Evolutionary conservation across 2,113 vertebrate species (phyloP), one percentile per base, ranked within the genome.

Genomic region (Leptocoma aspasia): DNA sequence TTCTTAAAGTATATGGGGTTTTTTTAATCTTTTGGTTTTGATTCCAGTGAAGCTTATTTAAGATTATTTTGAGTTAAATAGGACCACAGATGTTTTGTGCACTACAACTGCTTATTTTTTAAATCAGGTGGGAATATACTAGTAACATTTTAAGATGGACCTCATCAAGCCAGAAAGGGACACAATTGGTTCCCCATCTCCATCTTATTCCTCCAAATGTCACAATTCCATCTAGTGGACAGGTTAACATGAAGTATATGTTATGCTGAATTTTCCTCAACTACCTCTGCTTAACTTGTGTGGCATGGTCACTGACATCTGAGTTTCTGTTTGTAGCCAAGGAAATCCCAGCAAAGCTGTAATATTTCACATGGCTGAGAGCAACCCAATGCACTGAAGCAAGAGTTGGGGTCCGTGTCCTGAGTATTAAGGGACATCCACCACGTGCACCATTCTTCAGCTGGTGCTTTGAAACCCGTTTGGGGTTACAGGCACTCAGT

Each of bases 171-270:
- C 28, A 63, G 28, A n/a, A 73, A 35, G 11, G 22, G 31, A 57
- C 65, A 39, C 17, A 56, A 15, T 1, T 5, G 2, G 12, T 28
- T 84, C 16, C 12, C 14, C 10, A 9, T 28, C 18, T 82, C 41
- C 9, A 19, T 39, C 3, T 44, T 31, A 35, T 44, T 90, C 93
- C 7, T 90, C 14, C 22, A 52, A 23, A 33, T 31, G 13, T 26
- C 2, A 1, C 1, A 0, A 52, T 88, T 94, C n/a, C 56, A 11
- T 9, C 9, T n/a, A 45, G 10, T 19, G 26, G 23, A 35, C 7
- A 59, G 11, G 18, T 64, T 50, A 75, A 17, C 7, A 42, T 13
- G 73, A 54, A n/a, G 11, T 37, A 42, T 18, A 47, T 2, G 15
- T 71, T 79, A 33, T 33, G 15, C 19, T 77, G 53, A 57, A 64